Conservation (phyloP, 2,113 vertebrate species). For the Tricholaema leucomelas region DNA sequence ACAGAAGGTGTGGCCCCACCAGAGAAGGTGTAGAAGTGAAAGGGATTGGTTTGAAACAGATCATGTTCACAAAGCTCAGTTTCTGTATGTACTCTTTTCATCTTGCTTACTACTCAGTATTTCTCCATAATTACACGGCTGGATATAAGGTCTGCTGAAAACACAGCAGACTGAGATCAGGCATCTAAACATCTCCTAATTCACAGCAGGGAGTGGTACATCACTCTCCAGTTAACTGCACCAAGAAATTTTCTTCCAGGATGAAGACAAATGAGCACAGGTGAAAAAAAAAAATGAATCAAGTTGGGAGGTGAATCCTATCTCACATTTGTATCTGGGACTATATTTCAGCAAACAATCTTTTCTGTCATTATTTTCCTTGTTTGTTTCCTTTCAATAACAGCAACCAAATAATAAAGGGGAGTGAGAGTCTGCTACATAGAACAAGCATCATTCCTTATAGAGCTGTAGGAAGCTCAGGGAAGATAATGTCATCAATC, state of each 20-base stretch:
- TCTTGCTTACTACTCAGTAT: background rate
- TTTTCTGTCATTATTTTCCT: background rate
- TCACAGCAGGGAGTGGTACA: background rate
- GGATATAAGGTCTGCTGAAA: background rate
- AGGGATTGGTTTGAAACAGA: background rate
- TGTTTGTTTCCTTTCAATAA: background rate
- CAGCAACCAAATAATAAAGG: background rate
- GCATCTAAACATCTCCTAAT: background rate
- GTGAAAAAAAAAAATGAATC: background rate
- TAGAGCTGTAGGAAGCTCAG: background rate
- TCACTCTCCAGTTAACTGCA: background rate
- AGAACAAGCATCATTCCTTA: background rate
- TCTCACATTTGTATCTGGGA: background rate
- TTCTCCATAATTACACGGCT: background rate
- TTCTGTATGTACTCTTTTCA: background rate
- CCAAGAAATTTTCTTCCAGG: background rate
- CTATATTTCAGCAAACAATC: background rate
- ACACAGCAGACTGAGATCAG: background rate
- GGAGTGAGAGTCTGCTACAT: fast-evolving
- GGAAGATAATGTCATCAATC: background rate
- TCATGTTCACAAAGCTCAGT: background rate
- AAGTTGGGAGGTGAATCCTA: background rate
- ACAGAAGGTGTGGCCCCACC: too few relatives aligned
- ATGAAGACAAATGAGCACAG: background rate
- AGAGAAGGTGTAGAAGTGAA: background rate